A percentile compares a stretch with the other conserved stretches of the same genome.
Conservation (phyloP, 1,140 invertebrate species). For the Papilio glaucus region DNA sequence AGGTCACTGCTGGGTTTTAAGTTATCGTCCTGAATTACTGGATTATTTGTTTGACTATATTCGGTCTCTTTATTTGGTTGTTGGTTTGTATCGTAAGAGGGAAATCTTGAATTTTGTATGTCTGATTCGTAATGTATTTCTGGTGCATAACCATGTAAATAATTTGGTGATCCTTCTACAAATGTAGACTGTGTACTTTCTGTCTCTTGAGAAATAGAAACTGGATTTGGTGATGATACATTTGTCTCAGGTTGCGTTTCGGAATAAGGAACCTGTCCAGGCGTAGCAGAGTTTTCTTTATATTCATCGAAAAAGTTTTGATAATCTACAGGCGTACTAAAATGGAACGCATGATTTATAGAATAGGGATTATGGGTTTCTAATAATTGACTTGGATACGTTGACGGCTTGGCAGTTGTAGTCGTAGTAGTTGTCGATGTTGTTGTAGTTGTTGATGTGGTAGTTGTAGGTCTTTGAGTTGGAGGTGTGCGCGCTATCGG, state of each 20-base stretch:
- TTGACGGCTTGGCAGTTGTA: constrained; percentile 54
- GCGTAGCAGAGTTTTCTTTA: constrained; percentile 61
- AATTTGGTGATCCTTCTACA: constrained; percentile 50
- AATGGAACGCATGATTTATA: constrained; percentile 79
- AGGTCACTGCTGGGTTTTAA: constrained; percentile 38
- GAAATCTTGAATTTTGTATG: constrained; percentile 55
- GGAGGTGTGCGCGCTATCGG: constrained; percentile 40
- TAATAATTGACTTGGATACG: constrained; percentile 65
- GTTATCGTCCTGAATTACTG: constrained; percentile 19
- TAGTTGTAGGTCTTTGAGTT: constrained; percentile 39
- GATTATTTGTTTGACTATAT: constrained; percentile 40
- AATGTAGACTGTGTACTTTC: constrained; percentile 47
- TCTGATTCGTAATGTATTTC: constrained; percentile 72
- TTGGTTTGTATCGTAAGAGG: constrained; percentile 59
- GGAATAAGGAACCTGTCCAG: constrained; percentile 40
- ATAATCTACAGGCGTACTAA: constrained; percentile 76
- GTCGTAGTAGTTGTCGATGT: constrained; percentile 57
- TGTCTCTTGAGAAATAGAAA: constrained; percentile 40
- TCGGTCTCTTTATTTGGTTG: constrained; percentile 53
- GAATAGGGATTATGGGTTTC: constrained; percentile 80
- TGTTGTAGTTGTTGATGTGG: constrained; percentile 50
- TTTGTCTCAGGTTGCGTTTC: constrained; percentile 39
- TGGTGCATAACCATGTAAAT: constrained; percentile 66
- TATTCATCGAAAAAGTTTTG: constrained; percentile 74
- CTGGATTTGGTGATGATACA: constrained; percentile 44